Conservation (phyloP, 2,113 vertebrate species). For the Vombatus ursinus region DNA sequence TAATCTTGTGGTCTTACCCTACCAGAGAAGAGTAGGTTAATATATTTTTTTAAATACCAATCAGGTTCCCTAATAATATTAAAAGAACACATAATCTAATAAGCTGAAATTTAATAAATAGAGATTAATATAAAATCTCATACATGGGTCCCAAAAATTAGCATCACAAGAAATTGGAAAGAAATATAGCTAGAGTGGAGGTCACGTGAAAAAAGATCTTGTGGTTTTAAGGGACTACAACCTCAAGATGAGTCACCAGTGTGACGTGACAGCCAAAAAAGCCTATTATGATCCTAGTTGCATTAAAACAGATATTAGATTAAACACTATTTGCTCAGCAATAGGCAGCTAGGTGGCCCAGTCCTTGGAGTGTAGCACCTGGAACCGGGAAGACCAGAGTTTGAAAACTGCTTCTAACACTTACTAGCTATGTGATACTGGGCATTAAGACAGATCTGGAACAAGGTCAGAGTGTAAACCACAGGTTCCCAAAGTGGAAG, state of each 20-base stretch:
- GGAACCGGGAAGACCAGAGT: background rate
- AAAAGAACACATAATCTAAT: background rate
- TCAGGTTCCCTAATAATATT: background rate
- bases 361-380: background rate
- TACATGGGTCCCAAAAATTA: background rate
- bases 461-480: background rate
- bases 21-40: too few species aligned
- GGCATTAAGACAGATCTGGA: background rate
- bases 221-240: background rate
- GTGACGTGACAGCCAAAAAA: background rate
- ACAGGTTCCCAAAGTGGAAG: too few species aligned
- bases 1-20: too few species aligned
- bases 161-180: background rate
- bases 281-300: background rate
- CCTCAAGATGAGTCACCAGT: background rate
- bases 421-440: background rate
- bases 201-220: background rate
- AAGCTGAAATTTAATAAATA: background rate
- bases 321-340: background rate
- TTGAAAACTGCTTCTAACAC: background rate
- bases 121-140: background rate
- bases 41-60: background rate
- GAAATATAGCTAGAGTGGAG: background rate
- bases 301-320: background rate
- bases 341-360: background rate